Evolutionary conservation across 92 coral and sea anemone genomes (phyloP), one percentile per base, ranked within the genome.

Genomic region (Parazoanthus atlanticus): DNA sequence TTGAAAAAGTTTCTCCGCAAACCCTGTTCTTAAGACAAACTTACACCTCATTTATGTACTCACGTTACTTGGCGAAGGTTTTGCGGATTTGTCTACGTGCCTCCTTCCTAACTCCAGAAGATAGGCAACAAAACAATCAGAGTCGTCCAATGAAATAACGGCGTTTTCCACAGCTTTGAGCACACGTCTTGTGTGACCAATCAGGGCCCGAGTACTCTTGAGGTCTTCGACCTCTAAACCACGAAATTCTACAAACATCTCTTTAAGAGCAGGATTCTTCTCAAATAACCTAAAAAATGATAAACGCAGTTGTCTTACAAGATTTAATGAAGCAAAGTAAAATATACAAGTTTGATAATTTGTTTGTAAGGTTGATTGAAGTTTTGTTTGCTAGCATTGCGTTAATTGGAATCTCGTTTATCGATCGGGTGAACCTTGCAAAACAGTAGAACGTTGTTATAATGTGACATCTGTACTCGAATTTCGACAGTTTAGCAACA

Each of bases 131-230:
- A 82, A 64, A 13, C 94, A 81, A 21, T 91, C 96, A 67, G 90
- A 87, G 72, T 93, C 96, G 25, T 91, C 89, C 89, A 93, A 69
- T 1, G 94, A 78, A 64, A 70, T 80, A 0, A 93, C 92, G 36
- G 93, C 89, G 67, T 93, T 93, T 82, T 91, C 91, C 16, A 93
- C 91, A 0, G 93, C 94, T 69, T 90, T 88, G 90, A 91, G 92
- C 5, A 93, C 88, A 34, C 96, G 91, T 54, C 85, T 91, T 16
- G 94, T 61, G 86, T 93, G 96, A 19, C 96, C 94, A 77, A 89
- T 91, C 56, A 93, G 91, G 19, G 82, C 88, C 3, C 64, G 86
- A 0, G 91, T 89, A 56, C 15, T 84, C 41, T 64, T 92, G 11
- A 93, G 81, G 21, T 93, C 89, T 23, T 88, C 91, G 2, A 85